Base-by-base conservation (phyloP, 2,113 vertebrate genomes). In the Sorex fumeus region DNA sequence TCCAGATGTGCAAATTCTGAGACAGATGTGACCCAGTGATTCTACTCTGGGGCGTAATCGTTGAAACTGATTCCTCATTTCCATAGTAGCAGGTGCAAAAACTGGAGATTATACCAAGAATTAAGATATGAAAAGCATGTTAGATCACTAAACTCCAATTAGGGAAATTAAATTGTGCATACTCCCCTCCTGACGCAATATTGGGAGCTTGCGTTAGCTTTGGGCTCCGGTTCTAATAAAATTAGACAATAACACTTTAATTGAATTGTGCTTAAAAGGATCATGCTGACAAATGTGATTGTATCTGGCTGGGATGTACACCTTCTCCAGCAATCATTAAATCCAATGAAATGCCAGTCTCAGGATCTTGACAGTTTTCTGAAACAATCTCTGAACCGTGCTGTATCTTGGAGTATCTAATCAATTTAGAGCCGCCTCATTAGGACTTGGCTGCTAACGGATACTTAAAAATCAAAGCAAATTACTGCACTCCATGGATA, bases 231-330 rank as follows among this genome's bases (percentile, higher is more conserved):
- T 97, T 98, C 97, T 99, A 99, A 99, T 99, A 98, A 98, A 99
- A 99, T 99, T 98, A 99, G 98, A 98, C 98, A 99, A 98, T 99
- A 98, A 98, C 97, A 97, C 97, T 98, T 98, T 99, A 99, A 99
- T 99, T 99, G 99, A 99, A 99, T 99, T 99, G 99, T 98, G 98
- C 98, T 99, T 99, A 99, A 99, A 99, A 98, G 99, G 99, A 99
- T 99, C 98, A 98, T 96, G 98, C 98, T 98, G 99, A 99, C 98
- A 99, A 99, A 99, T 99, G 98, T 94, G 98, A 99, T 99, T 99
- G 98, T 98, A 98, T 98, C 98, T 98, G 98, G 97, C 98, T 97
- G 98, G 98, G 99, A 99, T 97, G 98, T 97, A 97, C 98, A 98
- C 98, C 98, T 98, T 98, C 97, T 97, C 97, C 97, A 96, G 97